Base-by-base conservation (phyloP, 1,140 invertebrate genomes). In the Drosophila saltans region DNA sequence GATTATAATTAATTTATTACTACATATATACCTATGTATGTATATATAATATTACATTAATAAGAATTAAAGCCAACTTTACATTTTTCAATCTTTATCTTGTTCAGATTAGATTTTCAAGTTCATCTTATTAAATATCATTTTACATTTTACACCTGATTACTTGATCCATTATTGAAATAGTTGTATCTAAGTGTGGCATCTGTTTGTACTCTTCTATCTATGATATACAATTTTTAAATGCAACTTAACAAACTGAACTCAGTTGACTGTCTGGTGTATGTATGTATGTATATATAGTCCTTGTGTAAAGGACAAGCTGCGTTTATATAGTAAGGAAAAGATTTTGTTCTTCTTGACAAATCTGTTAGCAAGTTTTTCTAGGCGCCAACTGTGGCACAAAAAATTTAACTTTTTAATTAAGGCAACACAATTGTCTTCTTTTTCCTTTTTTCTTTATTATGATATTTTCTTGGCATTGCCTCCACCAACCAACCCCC, bases 381-480 rank as follows among this genome's bases (percentile, higher is more conserved):
- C 67, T 79, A 70, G 72, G 76, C 80, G 36, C 60, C 24, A 62
- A 52, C 75, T 68, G 77, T 68, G 65, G 72, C 67, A 65, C 72
- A 60, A 36, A 64, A 75, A 85, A 85, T 81, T 86, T 79, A 85
- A 85, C 81, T 85, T 85, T 85, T 86, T 85, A 85, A 85, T 85
- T 85, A 85, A 85, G 80, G 78, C 71, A 63, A 69, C 52, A 69
- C 78, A 85, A 79, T 85, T 84, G 81, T 85, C 85, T 81, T 78
- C 61, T 61, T 30, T 4, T 2, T 16, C 16, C 61, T 6, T 70
- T 67, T 62, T 67, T 62, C 57, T 52, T 28, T 59, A 59, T 59
- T 59, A 59, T 59, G 30, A 52, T 66, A 67, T 74, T 75, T 57
- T 62, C 40, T 68, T 74, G 36, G 60, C 66, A 69, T 28, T 68